Percentiles rank a stretch among this genome's conserved stretches.
Evolutionary conservation across 1,140 invertebrate genomes (phyloP).

Genomic region (Bombus picipes): DNA sequence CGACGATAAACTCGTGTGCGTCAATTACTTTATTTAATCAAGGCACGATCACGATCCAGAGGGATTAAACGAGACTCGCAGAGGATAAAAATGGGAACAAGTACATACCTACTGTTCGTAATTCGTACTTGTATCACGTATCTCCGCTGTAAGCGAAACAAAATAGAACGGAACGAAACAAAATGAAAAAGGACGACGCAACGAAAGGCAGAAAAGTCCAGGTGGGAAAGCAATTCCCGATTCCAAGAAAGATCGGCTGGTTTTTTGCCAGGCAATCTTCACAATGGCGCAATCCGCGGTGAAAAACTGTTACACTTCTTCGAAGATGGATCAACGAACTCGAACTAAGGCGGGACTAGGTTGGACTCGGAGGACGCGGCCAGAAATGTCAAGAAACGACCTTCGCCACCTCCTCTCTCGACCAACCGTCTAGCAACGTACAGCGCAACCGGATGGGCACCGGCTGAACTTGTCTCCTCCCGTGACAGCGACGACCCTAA

Average conservation of each 20-base stretch:
- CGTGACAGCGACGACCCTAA: slow-evolving; percentile 22
- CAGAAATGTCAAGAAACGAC: slow-evolving; percentile 63
- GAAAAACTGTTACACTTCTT: slow-evolving; percentile 45
- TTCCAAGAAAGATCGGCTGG: not conserved
- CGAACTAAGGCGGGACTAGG: not conserved
- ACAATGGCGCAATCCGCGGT: not conserved
- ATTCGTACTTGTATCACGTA: not conserved
- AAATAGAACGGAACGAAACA: not conserved
- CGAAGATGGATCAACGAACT: slow-evolving; percentile 58
- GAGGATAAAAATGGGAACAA: not conserved
- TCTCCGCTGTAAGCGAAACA: not conserved
- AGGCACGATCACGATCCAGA: slow-evolving; percentile 3
- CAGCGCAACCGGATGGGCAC: slow-evolving; percentile 5
- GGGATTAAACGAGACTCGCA: not conserved
- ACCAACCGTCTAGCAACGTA: slow-evolving; percentile 1
- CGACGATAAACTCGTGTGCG: not conserved
- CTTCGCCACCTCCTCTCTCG: slow-evolving; percentile 55
- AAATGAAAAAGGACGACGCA: not conserved
- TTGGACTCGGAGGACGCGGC: slow-evolving; percentile 33
- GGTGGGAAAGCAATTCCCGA: slow-evolving; percentile 8
- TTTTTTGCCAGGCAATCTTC: not conserved
- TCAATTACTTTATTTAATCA: slow-evolving; percentile 37
- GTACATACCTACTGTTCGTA: not conserved
- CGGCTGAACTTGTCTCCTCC: slow-evolving; percentile 36
- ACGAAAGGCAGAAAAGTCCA: not conserved